Evolutionary conservation across 2,113 vertebrate species (phyloP).

Genomic region (Clinocottus analis): DNA sequence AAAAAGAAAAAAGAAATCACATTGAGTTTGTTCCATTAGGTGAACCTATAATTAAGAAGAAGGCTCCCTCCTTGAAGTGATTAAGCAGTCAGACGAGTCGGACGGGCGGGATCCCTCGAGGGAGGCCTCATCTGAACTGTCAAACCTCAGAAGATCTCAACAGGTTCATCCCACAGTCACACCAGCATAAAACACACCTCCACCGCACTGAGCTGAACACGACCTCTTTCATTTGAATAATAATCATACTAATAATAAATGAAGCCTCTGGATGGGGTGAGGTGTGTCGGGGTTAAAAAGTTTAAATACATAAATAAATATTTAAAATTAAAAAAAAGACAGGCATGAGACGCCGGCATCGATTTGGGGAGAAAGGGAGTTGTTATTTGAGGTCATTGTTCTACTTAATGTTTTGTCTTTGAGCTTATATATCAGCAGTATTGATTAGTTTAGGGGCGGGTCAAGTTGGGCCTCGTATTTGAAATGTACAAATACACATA

Average conservation of each 20-base stretch:
- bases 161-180: conserved; percentile 86
- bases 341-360: background rate
- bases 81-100: conserved; percentile 91
- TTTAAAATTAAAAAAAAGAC: too few species aligned
- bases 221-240: conserved; percentile 34
- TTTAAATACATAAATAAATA: background rate
- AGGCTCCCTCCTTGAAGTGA: conserved; percentile 64
- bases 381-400: conserved; percentile 17
- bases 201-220: conserved; percentile 55
- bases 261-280: too few species aligned
- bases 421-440: background rate
- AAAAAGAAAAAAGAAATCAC: background rate
- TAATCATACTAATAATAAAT: background rate
- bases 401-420: background rate
- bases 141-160: conserved; percentile 87
- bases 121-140: conserved; percentile 73
- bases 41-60: conserved; percentile 71
- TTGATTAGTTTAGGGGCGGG: conserved; percentile 17
- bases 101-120: conserved; percentile 84
- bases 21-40: conserved; percentile 42
- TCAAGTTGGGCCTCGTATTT: conserved; percentile 17
- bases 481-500: background rate
- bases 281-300: conserved; percentile 11
- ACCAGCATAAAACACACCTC: conserved; percentile 41
- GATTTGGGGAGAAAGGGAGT: background rate